phyloP scores from a whole-genome alignment of 2,888 invertebrate genomes.

The Cerastis rubricosa region DNA sequence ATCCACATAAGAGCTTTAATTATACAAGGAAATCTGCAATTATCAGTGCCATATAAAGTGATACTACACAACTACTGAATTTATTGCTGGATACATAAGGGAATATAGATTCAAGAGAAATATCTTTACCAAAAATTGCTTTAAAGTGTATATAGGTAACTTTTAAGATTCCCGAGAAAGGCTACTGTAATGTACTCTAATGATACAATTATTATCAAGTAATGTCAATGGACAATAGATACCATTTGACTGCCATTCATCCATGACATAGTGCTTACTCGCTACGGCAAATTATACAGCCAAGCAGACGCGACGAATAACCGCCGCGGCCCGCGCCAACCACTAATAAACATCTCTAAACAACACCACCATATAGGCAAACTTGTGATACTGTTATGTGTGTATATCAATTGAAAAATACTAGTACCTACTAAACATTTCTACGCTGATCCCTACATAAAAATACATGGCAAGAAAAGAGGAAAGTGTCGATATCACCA shows the following conservation, averaged over 20 bases:
- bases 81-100: conserved; percentile 91
- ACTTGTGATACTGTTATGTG: conserved; percentile 86
- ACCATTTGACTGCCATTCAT: conserved; percentile 89
- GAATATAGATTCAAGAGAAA: conserved; percentile 90
- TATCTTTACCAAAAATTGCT: conserved; percentile 90
- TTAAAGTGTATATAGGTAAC: conserved; percentile 90
- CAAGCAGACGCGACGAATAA: conserved; percentile 81
- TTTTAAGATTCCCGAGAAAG: conserved; percentile 90
- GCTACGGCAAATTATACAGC: conserved; percentile 89
- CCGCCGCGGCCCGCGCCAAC: conserved; percentile 79
- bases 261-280: conserved; percentile 88
- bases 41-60: conserved; percentile 82
- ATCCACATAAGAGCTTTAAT: conserved; percentile 50
- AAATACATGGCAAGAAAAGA: conserved; percentile 90
- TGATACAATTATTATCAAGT: conserved; percentile 91
- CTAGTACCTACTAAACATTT: conserved; percentile 86
- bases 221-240: conserved; percentile 91
- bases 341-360: conserved; percentile 87
- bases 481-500: conserved; percentile 86
- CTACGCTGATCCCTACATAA: conserved; percentile 89
- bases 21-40: conserved; percentile 68
- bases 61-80: conserved; percentile 89
- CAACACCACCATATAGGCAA: conserved; percentile 87
- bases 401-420: conserved; percentile 89
- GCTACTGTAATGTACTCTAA: conserved; percentile 91